Conservation (phyloP, 2,797 vertebrate genomes). For the Holocentrus rufus region DNA sequence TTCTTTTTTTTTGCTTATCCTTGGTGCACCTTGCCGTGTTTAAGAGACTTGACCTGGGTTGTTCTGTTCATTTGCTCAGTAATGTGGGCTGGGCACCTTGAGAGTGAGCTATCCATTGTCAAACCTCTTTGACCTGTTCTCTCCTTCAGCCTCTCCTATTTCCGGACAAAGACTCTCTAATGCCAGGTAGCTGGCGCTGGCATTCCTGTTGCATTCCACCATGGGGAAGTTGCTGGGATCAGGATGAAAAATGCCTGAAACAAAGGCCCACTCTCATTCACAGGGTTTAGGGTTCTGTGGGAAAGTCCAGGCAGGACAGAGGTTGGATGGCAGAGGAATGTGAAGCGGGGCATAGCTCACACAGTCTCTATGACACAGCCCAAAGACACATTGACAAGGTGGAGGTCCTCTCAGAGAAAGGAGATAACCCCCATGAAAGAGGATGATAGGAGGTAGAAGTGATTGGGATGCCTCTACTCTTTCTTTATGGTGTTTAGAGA, state of each 20-base stretch:
- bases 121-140: constrained; percentile 78
- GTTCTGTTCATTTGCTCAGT: constrained; percentile 36
- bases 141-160: constrained; percentile 80
- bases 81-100: constrained; percentile 68
- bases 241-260: constrained; percentile 82
- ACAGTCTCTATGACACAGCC: constrained; percentile 71
- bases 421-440: constrained; percentile 59
- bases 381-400: constrained; percentile 75
- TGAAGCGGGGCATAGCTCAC: constrained; percentile 73
- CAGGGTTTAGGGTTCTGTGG: constrained; percentile 82
- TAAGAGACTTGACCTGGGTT: constrained; percentile 48
- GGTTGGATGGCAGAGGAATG: constrained; percentile 81
- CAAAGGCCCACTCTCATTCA: constrained; percentile 83
- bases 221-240: constrained; percentile 82
- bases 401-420: constrained; percentile 70
- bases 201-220: constrained; percentile 84
- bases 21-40: constrained; percentile 47
- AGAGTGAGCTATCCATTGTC: constrained; percentile 74
- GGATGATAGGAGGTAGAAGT: constrained; percentile 33
- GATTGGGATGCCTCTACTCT: constrained; percentile 30
- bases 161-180: constrained; percentile 81
- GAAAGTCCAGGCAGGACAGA: constrained; percentile 80
- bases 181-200: constrained; percentile 81
- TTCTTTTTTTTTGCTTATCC: constrained; percentile 28
- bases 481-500: constrained; percentile 43